A percentile compares a stretch with the other conserved stretches of the same genome.
Conservation (phyloP, 2,113 vertebrate species). For the Cyanistes caeruleus region DNA sequence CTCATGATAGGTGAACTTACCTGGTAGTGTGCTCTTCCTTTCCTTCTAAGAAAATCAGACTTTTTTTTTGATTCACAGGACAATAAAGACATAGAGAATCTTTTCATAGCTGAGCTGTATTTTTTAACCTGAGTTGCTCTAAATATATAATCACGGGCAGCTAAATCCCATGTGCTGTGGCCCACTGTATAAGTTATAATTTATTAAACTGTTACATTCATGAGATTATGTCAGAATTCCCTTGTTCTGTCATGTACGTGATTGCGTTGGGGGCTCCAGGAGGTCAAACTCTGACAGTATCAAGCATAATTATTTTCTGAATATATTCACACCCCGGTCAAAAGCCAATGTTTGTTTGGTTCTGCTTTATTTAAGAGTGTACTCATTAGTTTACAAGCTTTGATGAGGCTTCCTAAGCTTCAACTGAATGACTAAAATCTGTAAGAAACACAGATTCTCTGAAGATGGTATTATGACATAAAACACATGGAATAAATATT, state of each 20-base stretch:
- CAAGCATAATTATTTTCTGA: constrained; percentile 33
- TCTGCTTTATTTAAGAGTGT: background rate
- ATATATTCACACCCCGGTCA: constrained; percentile 12
- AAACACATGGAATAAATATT: background rate
- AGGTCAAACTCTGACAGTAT: background rate
- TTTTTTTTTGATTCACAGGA: background rate
- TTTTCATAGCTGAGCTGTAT: background rate
- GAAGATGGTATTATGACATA: constrained; percentile 20
- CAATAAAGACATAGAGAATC: background rate
- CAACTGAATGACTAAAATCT: background rate
- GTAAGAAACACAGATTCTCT: background rate
- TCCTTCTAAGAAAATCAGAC: background rate
- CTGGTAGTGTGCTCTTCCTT: background rate
- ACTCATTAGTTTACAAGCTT: background rate
- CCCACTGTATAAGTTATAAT: constrained; percentile 10
- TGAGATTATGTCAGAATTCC: constrained; percentile 30
- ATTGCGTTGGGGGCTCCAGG: background rate
- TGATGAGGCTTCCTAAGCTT: background rate
- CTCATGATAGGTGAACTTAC: background rate
- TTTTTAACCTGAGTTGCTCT: constrained; percentile 11
- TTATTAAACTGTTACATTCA: constrained; percentile 36
- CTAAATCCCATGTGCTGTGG: background rate
- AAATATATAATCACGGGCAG: background rate
- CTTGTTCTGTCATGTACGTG: background rate
- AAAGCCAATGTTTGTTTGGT: background rate